Percentiles rank a stretch among this genome's conserved stretches.
These are phyloP conservation scores for Phrynocephalus versicolor DNA, from an alignment of 2,113 vertebrate species.

Conservation along the genomic window DNA sequence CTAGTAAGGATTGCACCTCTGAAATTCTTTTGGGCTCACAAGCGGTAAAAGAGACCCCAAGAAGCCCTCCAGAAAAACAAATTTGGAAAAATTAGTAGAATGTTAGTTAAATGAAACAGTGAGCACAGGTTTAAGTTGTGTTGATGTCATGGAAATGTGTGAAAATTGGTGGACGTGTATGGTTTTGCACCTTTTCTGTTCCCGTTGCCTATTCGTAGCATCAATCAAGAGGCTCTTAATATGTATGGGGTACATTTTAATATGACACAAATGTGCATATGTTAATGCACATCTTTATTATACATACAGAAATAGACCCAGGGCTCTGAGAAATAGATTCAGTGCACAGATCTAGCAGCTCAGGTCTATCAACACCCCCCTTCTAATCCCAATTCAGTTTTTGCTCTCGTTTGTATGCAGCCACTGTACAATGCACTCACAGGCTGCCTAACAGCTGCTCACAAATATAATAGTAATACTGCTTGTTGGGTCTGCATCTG, in stretches of 20 bases:
- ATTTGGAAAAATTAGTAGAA: background rate
- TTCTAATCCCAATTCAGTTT: background rate
- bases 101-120: background rate
- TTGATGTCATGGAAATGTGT: background rate
- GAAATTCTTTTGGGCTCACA: background rate
- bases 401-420: background rate
- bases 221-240: background rate
- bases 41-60: background rate
- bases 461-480: background rate
- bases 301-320: background rate
- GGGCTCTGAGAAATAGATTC: background rate
- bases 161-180: background rate
- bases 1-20: background rate
- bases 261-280: background rate
- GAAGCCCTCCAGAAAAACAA: background rate
- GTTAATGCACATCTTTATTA: background rate
- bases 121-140: background rate
- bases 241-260: background rate
- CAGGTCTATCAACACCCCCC: background rate
- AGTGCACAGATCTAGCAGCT: background rate
- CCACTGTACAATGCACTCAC: background rate
- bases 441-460: background rate
- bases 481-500: background rate
- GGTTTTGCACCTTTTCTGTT: background rate
- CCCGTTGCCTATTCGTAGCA: background rate